These are phyloP conservation scores for Microctonus aethiopoides DNA, from an alignment of 2,888 invertebrate genomes.

Conservation along the genomic window DNA sequence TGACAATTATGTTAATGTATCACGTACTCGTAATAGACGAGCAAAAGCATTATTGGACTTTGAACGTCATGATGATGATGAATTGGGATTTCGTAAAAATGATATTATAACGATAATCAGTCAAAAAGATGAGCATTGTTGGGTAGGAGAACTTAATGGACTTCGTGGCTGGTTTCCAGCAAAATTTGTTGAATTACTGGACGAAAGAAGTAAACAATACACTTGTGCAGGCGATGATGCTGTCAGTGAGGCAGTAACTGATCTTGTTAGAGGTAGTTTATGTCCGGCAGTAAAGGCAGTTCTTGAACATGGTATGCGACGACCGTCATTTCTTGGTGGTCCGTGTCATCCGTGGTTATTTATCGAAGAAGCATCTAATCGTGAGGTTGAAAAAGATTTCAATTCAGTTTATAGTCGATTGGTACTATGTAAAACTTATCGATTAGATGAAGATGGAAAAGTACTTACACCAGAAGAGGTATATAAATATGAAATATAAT, in stretches of 20 bases:
- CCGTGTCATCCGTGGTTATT: conserved; percentile 99
- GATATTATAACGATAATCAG: conserved; percentile 98
- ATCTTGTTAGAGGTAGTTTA: conserved; percentile 92
- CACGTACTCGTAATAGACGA: conserved; percentile 85
- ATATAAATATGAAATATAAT: conserved; percentile 32
- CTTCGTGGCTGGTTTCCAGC: conserved; percentile 96
- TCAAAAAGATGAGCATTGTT: conserved; percentile 98
- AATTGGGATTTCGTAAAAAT: conserved; percentile 97
- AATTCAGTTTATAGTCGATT: conserved; percentile 97
- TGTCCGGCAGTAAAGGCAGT: conserved; percentile 95
- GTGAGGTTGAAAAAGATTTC: conserved; percentile 97
- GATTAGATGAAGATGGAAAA: conserved; percentile 98
- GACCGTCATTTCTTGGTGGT: conserved; percentile 87
- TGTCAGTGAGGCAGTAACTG: conserved; percentile 95
- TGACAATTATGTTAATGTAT: conserved; percentile 94
- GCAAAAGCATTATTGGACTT: conserved; percentile 98
- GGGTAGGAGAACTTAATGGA: conserved; percentile 98
- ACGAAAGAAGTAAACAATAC: conserved; percentile 93
- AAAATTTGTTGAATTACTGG: conserved; percentile 94
- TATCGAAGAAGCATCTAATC: conserved; percentile 95
- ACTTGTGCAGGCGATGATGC: conserved; percentile 96
- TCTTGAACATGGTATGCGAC: conserved; percentile 93
- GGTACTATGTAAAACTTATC: conserved; percentile 97
- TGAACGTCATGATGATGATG: conserved; percentile 97
- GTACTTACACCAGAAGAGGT: conserved; percentile 98